Percentiles rank a stretch among this genome's conserved stretches.
Conservation (phyloP, 1,140 invertebrate species). For the Uloborus diversus region DNA sequence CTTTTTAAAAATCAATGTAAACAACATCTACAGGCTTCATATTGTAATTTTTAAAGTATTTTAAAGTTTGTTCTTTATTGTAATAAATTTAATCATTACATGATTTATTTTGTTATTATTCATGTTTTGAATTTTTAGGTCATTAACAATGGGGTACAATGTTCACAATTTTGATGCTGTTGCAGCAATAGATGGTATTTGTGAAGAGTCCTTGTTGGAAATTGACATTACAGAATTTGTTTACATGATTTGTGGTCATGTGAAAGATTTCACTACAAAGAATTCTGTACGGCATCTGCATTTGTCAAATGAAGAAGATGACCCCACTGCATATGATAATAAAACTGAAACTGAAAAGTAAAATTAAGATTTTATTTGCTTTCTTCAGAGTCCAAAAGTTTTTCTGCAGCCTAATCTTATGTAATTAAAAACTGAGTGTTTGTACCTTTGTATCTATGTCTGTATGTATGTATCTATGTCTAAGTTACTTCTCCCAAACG, state of each 20-base stretch:
- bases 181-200: conserved; percentile 76
- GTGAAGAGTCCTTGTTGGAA: conserved; percentile 75
- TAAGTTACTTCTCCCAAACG: too few relatives aligned
- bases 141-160: conserved; percentile 71
- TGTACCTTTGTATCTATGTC: too few relatives aligned
- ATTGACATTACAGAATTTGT: conserved; percentile 75
- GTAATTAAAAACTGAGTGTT: too few relatives aligned
- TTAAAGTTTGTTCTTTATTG: too few relatives aligned
- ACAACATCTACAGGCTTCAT: too few relatives aligned
- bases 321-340: neutral
- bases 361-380: neutral
- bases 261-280: conserved; percentile 65
- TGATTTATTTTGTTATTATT: neutral
- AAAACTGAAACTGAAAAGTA: neutral
- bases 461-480: too few relatives aligned
- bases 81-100: too few relatives aligned
- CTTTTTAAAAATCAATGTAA: too few relatives aligned
- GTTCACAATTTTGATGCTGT: conserved; percentile 75
- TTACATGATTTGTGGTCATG: conserved; percentile 73
- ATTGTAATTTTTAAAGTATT: too few relatives aligned
- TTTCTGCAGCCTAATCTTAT: too few relatives aligned
- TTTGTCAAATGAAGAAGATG: conserved; percentile 9
- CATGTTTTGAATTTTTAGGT: conserved; percentile 71
- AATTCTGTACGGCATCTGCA: conserved; percentile 55
- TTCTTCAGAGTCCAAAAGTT: neutral